These are phyloP conservation scores for Listrodromus nycthemerus DNA, from an alignment of 2,888 invertebrate species.

Conservation along the genomic window DNA sequence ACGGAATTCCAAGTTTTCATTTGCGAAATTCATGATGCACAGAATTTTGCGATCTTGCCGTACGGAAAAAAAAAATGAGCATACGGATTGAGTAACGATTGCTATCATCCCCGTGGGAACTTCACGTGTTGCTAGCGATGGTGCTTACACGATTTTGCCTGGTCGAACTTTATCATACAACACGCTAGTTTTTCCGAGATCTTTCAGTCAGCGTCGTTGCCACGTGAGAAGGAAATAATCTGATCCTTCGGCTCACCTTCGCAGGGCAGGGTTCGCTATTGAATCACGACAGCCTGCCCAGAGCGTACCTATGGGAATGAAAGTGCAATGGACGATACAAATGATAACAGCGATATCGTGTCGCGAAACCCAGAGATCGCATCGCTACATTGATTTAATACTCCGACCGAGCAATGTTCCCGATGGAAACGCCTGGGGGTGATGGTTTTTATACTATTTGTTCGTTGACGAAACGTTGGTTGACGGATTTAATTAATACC, in stretches of 20 bases:
- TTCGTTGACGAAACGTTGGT: slow-evolving; percentile 3
- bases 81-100: no score
- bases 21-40: no score
- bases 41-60: no score
- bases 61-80: no score
- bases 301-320: not conserved
- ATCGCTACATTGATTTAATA: slow-evolving; percentile 35
- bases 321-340: slow-evolving; percentile 8
- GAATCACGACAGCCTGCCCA: not conserved
- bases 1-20: no score
- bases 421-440: not conserved
- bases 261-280: no score
- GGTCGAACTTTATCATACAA: no score
- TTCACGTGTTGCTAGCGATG: no score
- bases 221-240: not conserved
- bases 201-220: not conserved
- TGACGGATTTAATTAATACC: slow-evolving; percentile 40
- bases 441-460: slow-evolving; percentile 13
- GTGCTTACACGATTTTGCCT: no score
- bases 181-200: no score
- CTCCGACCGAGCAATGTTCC: slow-evolving; percentile 31
- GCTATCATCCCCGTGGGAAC: no score
- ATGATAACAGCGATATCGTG: not conserved
- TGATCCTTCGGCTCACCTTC: not conserved
- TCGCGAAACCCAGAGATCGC: slow-evolving; percentile 12